Conservation (phyloP, 2,888 invertebrate species). For the Ceramica pisi region DNA sequence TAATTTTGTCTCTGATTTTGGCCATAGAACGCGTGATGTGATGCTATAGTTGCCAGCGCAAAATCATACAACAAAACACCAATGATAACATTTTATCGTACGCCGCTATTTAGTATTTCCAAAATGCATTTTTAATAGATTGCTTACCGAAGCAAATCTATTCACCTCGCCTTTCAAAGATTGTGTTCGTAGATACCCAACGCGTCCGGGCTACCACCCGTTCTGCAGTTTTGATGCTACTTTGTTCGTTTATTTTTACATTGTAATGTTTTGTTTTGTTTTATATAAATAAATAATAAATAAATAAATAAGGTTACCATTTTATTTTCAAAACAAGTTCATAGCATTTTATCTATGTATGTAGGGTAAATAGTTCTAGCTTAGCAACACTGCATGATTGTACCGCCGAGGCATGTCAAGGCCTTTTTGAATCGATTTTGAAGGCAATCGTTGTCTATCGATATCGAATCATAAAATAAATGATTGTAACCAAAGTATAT, state of each 20-base stretch:
- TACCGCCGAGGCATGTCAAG: constrained; percentile 56
- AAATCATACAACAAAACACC: constrained; percentile 6
- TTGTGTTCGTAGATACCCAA: neutral
- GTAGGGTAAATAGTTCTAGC: neutral
- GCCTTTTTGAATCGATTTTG: constrained; percentile 49
- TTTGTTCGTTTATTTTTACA: neutral
- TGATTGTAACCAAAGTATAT: neutral
- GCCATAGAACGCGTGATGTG: constrained; percentile 58
- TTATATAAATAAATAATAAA: too few species aligned
- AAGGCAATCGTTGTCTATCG: constrained; percentile 45
- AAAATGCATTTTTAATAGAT: neutral
- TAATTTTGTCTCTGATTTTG: constrained; percentile 46
- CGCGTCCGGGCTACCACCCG: too few species aligned
- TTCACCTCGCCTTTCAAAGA: neutral
- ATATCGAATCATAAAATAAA: constrained; percentile 41
- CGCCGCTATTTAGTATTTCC: neutral
- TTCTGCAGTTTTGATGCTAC: neutral
- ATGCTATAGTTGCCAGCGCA: constrained; percentile 42
- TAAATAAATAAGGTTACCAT: too few species aligned
- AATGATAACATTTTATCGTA: neutral
- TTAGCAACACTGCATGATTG: constrained; percentile 43
- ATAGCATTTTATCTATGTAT: too few species aligned
- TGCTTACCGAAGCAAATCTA: neutral
- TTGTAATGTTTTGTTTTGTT: too few species aligned
- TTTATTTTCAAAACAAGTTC: too few species aligned